phyloP scores from a whole-genome alignment of 2,888 invertebrate species.

The Drosophila greeni region DNA sequence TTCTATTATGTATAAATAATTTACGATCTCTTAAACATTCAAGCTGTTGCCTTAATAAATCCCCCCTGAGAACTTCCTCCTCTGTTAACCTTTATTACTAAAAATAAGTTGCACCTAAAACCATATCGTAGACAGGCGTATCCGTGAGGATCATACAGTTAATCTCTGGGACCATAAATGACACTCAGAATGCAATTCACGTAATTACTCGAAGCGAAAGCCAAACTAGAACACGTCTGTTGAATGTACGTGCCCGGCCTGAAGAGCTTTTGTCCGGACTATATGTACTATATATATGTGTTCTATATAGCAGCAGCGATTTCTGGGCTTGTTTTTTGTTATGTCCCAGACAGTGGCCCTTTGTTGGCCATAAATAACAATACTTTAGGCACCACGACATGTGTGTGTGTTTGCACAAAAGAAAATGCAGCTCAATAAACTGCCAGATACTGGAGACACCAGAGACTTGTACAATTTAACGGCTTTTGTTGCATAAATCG shows the following conservation, averaged over 20 bases:
- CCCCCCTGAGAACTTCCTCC: neutral
- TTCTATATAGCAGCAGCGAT: constrained; percentile 54
- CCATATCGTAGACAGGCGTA: constrained; percentile 20
- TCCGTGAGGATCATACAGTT: constrained; percentile 29
- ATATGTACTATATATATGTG: constrained; percentile 27
- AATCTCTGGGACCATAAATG: constrained; percentile 38
- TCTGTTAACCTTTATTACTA: neutral
- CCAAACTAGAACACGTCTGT: constrained; percentile 69
- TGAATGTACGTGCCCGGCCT: constrained; percentile 52
- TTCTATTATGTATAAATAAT: too few relatives aligned
- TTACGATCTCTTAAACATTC: neutral
- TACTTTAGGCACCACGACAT: constrained; percentile 22
- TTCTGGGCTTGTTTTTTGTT: constrained; percentile 37
- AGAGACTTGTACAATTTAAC: constrained; percentile 66
- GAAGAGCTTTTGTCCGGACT: constrained; percentile 23
- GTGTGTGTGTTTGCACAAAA: constrained; percentile 30
- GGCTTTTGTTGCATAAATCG: constrained; percentile 72
- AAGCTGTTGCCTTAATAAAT: neutral
- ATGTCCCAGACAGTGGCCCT: constrained; percentile 41
- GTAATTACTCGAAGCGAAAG: constrained; percentile 52
- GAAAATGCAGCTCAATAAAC: constrained; percentile 69
- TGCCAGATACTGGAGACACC: constrained; percentile 46
- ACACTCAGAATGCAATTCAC: constrained; percentile 57
- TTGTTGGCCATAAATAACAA: constrained; percentile 58
- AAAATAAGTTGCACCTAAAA: constrained; percentile 1